A percentile compares a stretch with the other conserved stretches of the same genome.
phyloP scores from a whole-genome alignment of 2,888 invertebrate genomes.

The Eupsilia transversa region DNA sequence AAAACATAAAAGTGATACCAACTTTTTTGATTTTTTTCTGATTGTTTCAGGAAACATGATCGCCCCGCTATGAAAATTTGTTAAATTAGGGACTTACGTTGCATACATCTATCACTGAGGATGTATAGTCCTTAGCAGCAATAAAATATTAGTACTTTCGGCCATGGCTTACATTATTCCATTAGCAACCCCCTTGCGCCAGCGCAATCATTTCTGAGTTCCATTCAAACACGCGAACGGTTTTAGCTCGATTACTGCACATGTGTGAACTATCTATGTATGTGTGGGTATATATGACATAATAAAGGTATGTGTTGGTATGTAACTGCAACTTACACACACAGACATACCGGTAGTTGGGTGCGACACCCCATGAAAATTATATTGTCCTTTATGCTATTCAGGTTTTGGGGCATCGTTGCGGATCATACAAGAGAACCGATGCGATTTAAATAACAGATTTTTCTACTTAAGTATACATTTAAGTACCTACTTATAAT shows the following conservation, averaged over 20 bases:
- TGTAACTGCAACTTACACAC: slow-evolving; percentile 67
- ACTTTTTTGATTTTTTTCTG: neutral
- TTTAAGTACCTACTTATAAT: no score
- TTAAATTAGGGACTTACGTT: neutral
- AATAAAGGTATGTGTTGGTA: slow-evolving; percentile 55
- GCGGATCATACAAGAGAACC: slow-evolving; percentile 39
- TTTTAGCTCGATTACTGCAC: slow-evolving; percentile 68
- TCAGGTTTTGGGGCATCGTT: slow-evolving; percentile 60
- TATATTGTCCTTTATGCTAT: slow-evolving; percentile 74
- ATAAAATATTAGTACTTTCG: slow-evolving; percentile 10
- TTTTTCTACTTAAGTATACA: neutral
- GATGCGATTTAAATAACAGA: slow-evolving; percentile 5
- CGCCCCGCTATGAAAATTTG: neutral
- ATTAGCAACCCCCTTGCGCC: slow-evolving; percentile 63
- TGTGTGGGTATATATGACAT: slow-evolving; percentile 52
- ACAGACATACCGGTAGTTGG: slow-evolving; percentile 70
- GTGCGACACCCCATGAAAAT: slow-evolving; percentile 83
- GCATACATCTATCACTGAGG: neutral
- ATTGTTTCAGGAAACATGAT: neutral
- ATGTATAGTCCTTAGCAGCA: neutral
- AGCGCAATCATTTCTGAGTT: slow-evolving; percentile 68
- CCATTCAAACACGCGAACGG: slow-evolving; percentile 78
- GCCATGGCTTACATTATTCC: slow-evolving; percentile 7
- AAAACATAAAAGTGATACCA: neutral
- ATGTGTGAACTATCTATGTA: slow-evolving; percentile 64